A percentile compares a stretch with the other conserved stretches of the same genome.
phyloP scores from a whole-genome alignment of 2,888 invertebrate species.

The Cheilosia pagana region DNA sequence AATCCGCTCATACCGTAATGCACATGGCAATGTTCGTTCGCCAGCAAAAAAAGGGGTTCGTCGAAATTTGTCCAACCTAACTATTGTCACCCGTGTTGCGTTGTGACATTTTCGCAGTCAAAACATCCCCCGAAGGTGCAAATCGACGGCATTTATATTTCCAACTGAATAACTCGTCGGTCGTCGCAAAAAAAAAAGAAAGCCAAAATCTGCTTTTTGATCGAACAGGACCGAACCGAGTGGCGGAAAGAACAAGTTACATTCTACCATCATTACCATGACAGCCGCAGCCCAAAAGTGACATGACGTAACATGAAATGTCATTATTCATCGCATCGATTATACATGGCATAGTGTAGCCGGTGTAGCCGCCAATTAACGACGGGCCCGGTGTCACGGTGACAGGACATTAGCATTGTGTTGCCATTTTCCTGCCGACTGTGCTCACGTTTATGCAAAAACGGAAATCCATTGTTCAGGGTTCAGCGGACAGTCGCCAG shows the following conservation, averaged over 20 bases:
- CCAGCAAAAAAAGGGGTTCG: background rate
- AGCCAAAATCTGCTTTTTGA: constrained; percentile 8
- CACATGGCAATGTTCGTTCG: background rate
- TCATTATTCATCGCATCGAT: constrained; percentile 61
- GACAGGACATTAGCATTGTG: constrained; percentile 34
- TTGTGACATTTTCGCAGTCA: background rate
- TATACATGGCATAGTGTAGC: constrained; percentile 37
- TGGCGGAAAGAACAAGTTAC: constrained; percentile 10
- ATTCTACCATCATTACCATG: constrained; percentile 46
- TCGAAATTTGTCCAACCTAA: constrained; percentile 28
- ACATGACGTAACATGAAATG: constrained; percentile 29
- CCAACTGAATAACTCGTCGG: constrained; percentile 12
- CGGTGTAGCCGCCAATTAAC: constrained; percentile 41
- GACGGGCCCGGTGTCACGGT: constrained; percentile 22
- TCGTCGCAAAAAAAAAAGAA: constrained; percentile 22
- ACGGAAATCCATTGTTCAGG: constrained; percentile 57
- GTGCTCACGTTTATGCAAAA: constrained; percentile 47
- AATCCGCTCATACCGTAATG: constrained; percentile 42
- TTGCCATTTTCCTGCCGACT: constrained; percentile 48
- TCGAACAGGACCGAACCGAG: constrained; percentile 8
- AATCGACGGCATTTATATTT: constrained; percentile 20
- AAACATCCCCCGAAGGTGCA: constrained; percentile 14
- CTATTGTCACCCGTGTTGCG: constrained; percentile 15
- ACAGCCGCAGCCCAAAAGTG: constrained; percentile 41
- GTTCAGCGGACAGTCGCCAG: constrained; percentile 31